Percentiles rank a stretch among this genome's conserved stretches.
phyloP scores from a whole-genome alignment of 2,888 invertebrate genomes.

The Pinctada fucata region DNA sequence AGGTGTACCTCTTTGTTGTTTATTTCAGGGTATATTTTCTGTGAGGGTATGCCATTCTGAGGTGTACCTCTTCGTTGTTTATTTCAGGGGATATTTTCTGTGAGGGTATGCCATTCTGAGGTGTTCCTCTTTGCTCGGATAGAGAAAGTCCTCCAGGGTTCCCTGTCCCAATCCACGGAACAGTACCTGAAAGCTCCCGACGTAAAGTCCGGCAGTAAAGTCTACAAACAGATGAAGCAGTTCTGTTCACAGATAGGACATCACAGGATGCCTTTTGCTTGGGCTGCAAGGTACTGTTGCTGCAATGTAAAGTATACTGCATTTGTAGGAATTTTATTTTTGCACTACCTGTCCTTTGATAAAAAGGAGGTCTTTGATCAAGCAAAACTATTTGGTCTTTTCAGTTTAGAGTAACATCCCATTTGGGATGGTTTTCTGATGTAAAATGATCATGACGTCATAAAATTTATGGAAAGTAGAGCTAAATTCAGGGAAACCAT shows the following conservation, averaged over 20 bases:
- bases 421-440: too few species aligned
- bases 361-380: too few species aligned
- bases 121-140: slow-evolving; percentile 94
- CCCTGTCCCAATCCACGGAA: slow-evolving; percentile 88
- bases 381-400: too few species aligned
- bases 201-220: slow-evolving; percentile 78
- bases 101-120: slow-evolving; percentile 91
- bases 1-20: too few species aligned
- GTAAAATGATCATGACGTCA: too few species aligned
- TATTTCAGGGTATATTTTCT: too few species aligned
- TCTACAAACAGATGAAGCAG: slow-evolving; percentile 82
- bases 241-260: slow-evolving; percentile 89
- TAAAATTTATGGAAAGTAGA: too few species aligned
- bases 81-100: slow-evolving; percentile 88
- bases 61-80: too few species aligned
- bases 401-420: too few species aligned
- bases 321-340: background rate
- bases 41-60: too few species aligned
- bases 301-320: background rate
- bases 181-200: slow-evolving; percentile 84
- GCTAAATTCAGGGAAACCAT: too few species aligned
- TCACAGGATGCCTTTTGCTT: slow-evolving; percentile 97
- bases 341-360: too few species aligned
- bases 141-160: slow-evolving; percentile 93
- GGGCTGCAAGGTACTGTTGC: slow-evolving; percentile 86